Percentiles rank a stretch among this genome's conserved stretches.
phyloP scores from a whole-genome alignment of 2,113 vertebrate species.

The Chrysochloris asiatica region DNA sequence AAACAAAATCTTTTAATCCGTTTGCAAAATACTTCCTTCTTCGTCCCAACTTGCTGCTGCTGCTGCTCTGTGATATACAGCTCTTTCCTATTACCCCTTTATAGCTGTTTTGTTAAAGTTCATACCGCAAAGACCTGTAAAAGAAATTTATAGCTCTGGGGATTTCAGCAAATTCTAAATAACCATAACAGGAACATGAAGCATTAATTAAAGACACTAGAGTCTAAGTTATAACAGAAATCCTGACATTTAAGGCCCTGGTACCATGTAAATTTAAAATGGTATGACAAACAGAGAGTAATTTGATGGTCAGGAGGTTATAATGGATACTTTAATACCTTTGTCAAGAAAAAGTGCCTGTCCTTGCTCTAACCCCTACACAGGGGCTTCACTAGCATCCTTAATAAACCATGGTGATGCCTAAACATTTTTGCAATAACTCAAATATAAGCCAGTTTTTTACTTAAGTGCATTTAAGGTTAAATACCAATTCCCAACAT shows the following conservation, averaged over 20 bases:
- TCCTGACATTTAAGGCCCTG: conserved; percentile 85
- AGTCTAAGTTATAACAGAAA: conserved; percentile 83
- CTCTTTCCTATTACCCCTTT: conserved; percentile 86
- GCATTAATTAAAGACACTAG: conserved; percentile 87
- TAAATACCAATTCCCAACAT: conserved; percentile 64
- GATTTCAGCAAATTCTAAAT: conserved; percentile 87
- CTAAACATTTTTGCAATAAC: conserved; percentile 82
- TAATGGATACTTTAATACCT: conserved; percentile 84
- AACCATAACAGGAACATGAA: conserved; percentile 85
- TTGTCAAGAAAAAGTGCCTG: conserved; percentile 82
- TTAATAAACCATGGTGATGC: conserved; percentile 79
- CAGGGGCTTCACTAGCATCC: conserved; percentile 63
- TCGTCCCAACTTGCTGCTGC: conserved; percentile 70
- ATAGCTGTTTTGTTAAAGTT: conserved; percentile 89
- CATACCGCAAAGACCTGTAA: conserved; percentile 86
- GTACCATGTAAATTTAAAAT: conserved; percentile 85
- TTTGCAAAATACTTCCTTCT: conserved; percentile 78
- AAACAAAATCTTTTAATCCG: conserved; percentile 80
- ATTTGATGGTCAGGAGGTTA: conserved; percentile 86
- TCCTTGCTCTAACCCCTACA: conserved; percentile 84
- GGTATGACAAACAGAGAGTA: conserved; percentile 84
- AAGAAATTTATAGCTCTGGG: conserved; percentile 85
- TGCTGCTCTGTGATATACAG: conserved; percentile 78
- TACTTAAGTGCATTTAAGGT: conserved; percentile 64
- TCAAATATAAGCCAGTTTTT: conserved; percentile 75